phyloP scores from a whole-genome alignment of 1,140 invertebrate genomes.

The Panagrolaimus sp. region DNA sequence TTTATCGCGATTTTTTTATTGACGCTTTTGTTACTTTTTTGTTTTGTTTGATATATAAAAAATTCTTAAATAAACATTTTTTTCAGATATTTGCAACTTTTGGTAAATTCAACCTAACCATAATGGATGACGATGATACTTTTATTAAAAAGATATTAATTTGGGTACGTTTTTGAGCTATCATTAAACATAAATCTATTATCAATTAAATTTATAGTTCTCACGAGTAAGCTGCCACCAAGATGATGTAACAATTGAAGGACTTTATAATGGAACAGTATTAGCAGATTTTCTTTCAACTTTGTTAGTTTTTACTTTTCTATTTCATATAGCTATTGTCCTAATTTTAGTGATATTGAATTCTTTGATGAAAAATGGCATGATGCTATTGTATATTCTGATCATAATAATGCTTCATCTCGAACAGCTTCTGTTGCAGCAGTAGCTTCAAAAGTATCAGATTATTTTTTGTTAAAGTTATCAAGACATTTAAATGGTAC shows the following conservation, averaged over 20 bases:
- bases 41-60: background rate
- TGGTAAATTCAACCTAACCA: background rate
- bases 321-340: background rate
- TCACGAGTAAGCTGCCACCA: slow-evolving; percentile 5
- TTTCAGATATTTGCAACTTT: background rate
- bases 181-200: background rate
- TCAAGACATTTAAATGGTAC: background rate
- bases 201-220: background rate
- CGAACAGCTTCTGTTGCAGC: background rate
- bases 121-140: slow-evolving; percentile 5
- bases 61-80: background rate
- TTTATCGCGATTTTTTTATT: background rate
- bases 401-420: background rate
- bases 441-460: background rate
- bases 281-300: slow-evolving; percentile 6
- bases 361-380: slow-evolving; percentile 13
- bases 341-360: slow-evolving; percentile 6
- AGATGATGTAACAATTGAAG: background rate
- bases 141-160: background rate
- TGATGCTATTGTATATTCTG: background rate
- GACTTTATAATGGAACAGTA: background rate
- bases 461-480: background rate
- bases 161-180: background rate
- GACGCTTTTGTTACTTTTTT: background rate
- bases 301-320: background rate